Base-by-base conservation (phyloP, 2,113 vertebrate genomes). In the Todiramphus chloris region DNA sequence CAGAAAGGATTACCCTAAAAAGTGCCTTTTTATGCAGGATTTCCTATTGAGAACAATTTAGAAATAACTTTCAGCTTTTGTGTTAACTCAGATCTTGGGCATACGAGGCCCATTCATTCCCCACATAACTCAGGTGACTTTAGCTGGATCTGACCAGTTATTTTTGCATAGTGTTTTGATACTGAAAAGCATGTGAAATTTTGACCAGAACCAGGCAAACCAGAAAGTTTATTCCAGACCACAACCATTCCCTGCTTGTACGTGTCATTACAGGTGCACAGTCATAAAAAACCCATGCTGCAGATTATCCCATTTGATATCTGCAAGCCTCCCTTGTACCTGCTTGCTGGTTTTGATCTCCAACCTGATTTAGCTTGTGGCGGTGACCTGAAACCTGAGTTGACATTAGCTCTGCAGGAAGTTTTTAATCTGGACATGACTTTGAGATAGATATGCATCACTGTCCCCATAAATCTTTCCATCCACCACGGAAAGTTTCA, bases 321-420 rank as follows among this genome's bases (percentile, higher is more conserved):
- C 73, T 85, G 79, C 89, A 83, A 84, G 50, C 55, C 91, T 96
- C 76, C 80, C 60, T 43, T 0, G 0, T 75, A 77, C 93, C 82
- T 93, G 56, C 7, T 20, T 21, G 62, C 87, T 85, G 69, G 31
- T 83, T 95, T 78, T 93, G 92, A 90, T 89, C 80, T 62, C 89
- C 83, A 94, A 94, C 94, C 59, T 62, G 59, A 94, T 39, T 69
- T 92, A 89, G 70, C 72, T 93, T 15, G 13, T 89, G 60, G 94
- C 75, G 66, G 88, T 90, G 96, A 96, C 94, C 95, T 87, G 53
- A 89, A 93, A 93, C 69, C 2, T 21, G 53, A 66, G 46, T 27
- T 93, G 93, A 85, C 84, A 96, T 89, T 74, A 94, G 67, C 66
- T 94, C 58, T 92, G 82, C 89, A 94, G 93, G 92, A 97, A 96